phyloP scores from a whole-genome alignment of 1,140 invertebrate genomes.

The Heterodera schachtii region DNA sequence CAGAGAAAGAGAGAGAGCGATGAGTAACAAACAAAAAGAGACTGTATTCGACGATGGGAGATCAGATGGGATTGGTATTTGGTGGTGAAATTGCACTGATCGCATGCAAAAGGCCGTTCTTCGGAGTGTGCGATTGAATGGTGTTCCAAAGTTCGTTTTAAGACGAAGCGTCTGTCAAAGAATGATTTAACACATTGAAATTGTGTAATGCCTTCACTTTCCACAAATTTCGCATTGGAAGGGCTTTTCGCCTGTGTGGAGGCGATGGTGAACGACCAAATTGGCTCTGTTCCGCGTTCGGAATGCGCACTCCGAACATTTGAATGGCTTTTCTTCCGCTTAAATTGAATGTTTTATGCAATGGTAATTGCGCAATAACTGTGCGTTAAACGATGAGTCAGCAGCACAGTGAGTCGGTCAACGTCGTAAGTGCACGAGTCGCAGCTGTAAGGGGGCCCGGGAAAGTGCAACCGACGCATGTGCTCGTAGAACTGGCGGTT shows the following conservation, averaged over 20 bases:
- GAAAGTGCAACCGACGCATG: constrained; percentile 68
- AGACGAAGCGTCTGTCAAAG: constrained; percentile 13
- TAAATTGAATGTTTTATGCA: constrained; percentile 38
- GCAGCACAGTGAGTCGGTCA: constrained; percentile 70
- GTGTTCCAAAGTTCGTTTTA: constrained; percentile 16
- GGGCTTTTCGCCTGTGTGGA: constrained; percentile 67
- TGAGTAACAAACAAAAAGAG: not conserved
- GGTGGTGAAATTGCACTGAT: constrained; percentile 74
- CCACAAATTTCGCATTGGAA: constrained; percentile 69
- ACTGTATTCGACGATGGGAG: constrained; percentile 73
- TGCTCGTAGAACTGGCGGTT: constrained; percentile 73
- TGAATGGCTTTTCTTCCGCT: constrained; percentile 69
- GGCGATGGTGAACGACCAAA: constrained; percentile 67
- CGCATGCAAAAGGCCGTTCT: constrained; percentile 68
- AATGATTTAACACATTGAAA: constrained; percentile 67
- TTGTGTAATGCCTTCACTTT: constrained; percentile 67
- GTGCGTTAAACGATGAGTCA: constrained; percentile 71
- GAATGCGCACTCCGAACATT: constrained; percentile 68
- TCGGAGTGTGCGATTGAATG: constrained; percentile 25
- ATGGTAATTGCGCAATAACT: constrained; percentile 41
- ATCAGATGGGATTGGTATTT: constrained; percentile 75
- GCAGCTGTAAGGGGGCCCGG: constrained; percentile 23
- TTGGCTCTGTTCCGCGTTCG: constrained; percentile 69
- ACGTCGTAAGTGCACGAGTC: constrained; percentile 66
- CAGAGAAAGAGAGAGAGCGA: not conserved